A percentile compares a stretch with the other conserved stretches of the same genome.
Conservation (phyloP, 1,140 invertebrate genomes). For the Drosophila santomea region DNA sequence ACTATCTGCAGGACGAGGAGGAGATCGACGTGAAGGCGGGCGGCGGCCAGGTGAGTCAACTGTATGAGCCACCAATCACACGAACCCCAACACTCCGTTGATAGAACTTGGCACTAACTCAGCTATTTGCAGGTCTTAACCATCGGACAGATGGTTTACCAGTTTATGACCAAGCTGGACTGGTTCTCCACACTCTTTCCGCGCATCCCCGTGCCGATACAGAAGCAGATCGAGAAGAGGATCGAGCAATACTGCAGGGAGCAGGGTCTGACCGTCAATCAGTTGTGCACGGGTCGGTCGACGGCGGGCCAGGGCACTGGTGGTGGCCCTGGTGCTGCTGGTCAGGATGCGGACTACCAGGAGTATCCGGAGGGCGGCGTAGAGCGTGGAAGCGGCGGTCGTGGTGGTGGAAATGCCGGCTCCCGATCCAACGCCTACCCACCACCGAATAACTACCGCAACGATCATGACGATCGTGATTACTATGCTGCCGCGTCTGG, state of each 20-base stretch:
- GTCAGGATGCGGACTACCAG: conserved; percentile 50
- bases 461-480: conserved; percentile 77
- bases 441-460: conserved; percentile 63
- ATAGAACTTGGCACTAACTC: background rate
- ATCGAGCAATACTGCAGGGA: conserved; percentile 86
- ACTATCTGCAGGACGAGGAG: conserved; percentile 98
- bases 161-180: conserved; percentile 97
- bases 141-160: conserved; percentile 96
- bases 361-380: conserved; percentile 29
- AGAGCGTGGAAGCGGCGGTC: conserved; percentile 34
- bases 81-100: background rate
- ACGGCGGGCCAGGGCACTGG: conserved; percentile 16
- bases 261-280: conserved; percentile 67
- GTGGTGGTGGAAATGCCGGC: conserved; percentile 20
- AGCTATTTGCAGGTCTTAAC: conserved; percentile 88
- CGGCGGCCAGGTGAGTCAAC: conserved; percentile 90
- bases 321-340: background rate
- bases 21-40: conserved; percentile 99
- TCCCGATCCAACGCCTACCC: conserved; percentile 23
- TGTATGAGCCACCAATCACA: conserved; percentile 81
- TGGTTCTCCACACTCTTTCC: conserved; percentile 99
- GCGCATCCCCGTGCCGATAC: conserved; percentile 99
- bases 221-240: conserved; percentile 94
- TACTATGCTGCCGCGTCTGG: conserved; percentile 47
- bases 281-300: conserved; percentile 61